phyloP scores from a whole-genome alignment of 1,140 invertebrate genomes.

The Aphelenchoides fujianensis region DNA sequence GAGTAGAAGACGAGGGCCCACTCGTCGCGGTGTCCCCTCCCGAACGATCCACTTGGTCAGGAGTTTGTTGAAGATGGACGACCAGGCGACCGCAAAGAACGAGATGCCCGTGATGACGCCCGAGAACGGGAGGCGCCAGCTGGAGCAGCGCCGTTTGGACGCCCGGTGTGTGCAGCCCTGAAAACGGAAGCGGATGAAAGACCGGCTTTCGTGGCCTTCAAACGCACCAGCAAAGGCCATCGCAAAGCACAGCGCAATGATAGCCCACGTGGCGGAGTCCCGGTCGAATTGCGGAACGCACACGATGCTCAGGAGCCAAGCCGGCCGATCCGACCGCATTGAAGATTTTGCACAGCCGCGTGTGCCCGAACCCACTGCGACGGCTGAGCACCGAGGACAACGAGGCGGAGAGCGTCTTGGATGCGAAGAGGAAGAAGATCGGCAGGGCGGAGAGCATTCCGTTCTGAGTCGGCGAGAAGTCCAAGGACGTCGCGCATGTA shows the following conservation, averaged over 20 bases:
- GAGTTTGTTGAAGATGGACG: conserved; percentile 57
- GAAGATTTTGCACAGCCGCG: conserved; percentile 57
- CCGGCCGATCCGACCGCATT: conserved; percentile 56
- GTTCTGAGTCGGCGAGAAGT: conserved; percentile 60
- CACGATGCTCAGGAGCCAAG: conserved; percentile 51
- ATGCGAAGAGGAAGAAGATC: conserved; percentile 57
- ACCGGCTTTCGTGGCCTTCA: not conserved
- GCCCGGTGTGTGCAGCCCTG: conserved; percentile 54
- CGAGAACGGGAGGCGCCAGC: conserved; percentile 58
- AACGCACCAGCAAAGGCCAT: conserved; percentile 57
- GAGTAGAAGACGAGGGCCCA: conserved; percentile 60
- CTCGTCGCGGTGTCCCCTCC: conserved; percentile 51
- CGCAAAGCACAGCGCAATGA: conserved; percentile 51
- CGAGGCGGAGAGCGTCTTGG: conserved; percentile 54
- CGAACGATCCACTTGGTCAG: conserved; percentile 61
- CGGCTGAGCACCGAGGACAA: conserved; percentile 55
- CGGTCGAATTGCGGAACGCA: conserved; percentile 55
- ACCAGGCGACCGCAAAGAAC: conserved; percentile 60
- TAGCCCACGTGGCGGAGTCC: conserved; percentile 50
- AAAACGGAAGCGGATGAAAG: conserved; percentile 8
- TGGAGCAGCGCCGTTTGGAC: conserved; percentile 59
- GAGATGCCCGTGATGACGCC: conserved; percentile 57
- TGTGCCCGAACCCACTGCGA: conserved; percentile 40
- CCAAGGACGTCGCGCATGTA: conserved; percentile 61
- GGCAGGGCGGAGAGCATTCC: conserved; percentile 56